These are phyloP conservation scores for Platycercus adscitus DNA, from an alignment of 2,113 vertebrate species.

Conservation along the genomic window DNA sequence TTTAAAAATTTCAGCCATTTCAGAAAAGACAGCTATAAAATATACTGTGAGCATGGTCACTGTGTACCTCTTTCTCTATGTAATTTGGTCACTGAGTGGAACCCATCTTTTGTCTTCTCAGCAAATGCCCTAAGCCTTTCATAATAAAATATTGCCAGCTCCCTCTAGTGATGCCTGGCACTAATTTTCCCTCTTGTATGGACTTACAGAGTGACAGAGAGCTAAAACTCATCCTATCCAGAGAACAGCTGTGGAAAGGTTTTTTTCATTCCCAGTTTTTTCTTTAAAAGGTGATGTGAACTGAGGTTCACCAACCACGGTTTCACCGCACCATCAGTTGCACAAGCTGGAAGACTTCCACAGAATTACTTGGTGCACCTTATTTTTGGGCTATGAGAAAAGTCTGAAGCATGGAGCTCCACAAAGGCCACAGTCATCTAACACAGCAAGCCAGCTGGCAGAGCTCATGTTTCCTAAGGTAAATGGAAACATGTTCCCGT, in stretches of 20 bases:
- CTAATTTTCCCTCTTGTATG: neutral
- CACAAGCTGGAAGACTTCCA: neutral
- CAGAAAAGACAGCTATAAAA: neutral
- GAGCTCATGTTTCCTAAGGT: neutral
- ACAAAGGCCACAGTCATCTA: neutral
- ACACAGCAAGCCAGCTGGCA: neutral
- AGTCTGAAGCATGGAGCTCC: neutral
- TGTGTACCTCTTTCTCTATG: neutral
- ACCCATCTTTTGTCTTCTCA: neutral
- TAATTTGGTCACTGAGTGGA: neutral
- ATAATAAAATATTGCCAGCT: neutral
- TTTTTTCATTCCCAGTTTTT: neutral
- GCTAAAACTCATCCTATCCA: neutral
- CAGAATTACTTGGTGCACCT: neutral
- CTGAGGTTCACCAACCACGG: accelerated
- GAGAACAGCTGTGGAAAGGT: neutral
- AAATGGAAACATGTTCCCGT: accelerated
- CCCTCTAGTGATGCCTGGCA: neutral
- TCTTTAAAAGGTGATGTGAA: neutral
- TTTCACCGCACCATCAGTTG: neutral
- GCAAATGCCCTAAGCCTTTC: neutral
- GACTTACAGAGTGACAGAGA: neutral
- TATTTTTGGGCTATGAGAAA: neutral
- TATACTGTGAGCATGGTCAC: neutral
- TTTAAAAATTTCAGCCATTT: neutral